A percentile compares a stretch with the other conserved stretches of the same genome.
Evolutionary conservation across 2,888 invertebrate genomes (phyloP).

Genomic region (Ornithoptera alexandrae): DNA sequence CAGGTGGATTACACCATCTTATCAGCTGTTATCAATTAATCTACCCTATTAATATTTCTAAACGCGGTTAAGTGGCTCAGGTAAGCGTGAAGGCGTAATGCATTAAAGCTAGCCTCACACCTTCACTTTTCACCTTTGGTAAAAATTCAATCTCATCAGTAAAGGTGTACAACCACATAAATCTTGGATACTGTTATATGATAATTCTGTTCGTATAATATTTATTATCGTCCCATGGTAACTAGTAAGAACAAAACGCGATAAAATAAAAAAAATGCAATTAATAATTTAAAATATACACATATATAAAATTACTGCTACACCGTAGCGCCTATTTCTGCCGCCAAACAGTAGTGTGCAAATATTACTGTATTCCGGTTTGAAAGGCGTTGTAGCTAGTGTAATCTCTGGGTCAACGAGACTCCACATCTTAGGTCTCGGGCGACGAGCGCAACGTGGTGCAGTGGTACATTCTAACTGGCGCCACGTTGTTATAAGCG

Average conservation of each 20-base stretch:
- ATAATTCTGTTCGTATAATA: constrained; percentile 44
- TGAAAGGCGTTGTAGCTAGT: too few relatives aligned
- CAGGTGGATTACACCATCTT: constrained; percentile 37
- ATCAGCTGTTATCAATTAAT: constrained; percentile 51
- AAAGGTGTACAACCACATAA: constrained; percentile 16
- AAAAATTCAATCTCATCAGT: too few relatives aligned
- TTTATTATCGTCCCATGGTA: constrained; percentile 38
- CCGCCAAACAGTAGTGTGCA: too few relatives aligned
- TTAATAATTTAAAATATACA: not conserved
- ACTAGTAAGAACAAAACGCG: constrained; percentile 12
- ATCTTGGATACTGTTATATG: constrained; percentile 35
- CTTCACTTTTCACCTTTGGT: not conserved
- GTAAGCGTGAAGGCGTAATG: not conserved
- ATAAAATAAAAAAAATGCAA: constrained; percentile 17
- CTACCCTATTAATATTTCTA: constrained; percentile 30
- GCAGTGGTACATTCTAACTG: too few relatives aligned
- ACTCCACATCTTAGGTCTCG: too few relatives aligned
- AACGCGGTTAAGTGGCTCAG: constrained; percentile 24
- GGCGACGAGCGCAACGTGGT: too few relatives aligned
- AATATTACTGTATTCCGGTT: too few relatives aligned
- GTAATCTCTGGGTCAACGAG: too few relatives aligned
- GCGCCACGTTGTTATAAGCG: too few relatives aligned
- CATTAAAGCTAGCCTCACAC: constrained; percentile 1
- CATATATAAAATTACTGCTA: not conserved
- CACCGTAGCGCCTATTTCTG: too few relatives aligned